A percentile compares a stretch with the other conserved stretches of the same genome.
These are phyloP conservation scores for Hippopotamus amphibius DNA, from an alignment of 2,113 vertebrate genomes.

Conservation along the genomic window DNA sequence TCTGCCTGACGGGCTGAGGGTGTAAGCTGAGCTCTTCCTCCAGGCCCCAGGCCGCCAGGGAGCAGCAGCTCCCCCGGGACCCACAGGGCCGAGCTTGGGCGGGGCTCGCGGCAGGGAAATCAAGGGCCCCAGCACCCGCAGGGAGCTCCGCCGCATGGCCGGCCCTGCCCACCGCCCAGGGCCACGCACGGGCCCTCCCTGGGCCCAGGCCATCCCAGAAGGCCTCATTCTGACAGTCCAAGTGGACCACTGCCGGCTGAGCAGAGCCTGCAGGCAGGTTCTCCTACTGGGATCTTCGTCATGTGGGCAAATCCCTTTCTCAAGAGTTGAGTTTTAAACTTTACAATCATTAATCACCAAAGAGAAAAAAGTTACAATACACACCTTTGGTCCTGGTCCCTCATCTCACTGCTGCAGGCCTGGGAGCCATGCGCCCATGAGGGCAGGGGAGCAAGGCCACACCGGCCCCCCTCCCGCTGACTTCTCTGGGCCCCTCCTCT, in stretches of 20 bases:
- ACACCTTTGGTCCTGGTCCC: not conserved
- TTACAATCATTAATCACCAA: not conserved
- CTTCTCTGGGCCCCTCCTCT: accelerated
- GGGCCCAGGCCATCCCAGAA: not conserved
- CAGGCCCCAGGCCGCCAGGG: accelerated
- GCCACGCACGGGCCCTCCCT: accelerated
- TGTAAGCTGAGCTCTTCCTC: conserved; percentile 63
- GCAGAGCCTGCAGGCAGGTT: not conserved
- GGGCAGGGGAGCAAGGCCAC: accelerated
- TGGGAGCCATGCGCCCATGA: accelerated
- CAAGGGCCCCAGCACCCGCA: not conserved
- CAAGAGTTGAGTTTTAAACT: not conserved
- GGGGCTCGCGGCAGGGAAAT: accelerated
- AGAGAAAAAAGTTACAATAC: not conserved
- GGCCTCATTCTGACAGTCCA: not conserved
- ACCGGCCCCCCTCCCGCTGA: accelerated
- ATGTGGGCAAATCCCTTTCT: not conserved
- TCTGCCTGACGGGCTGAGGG: conserved; percentile 59
- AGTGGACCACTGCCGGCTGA: not conserved
- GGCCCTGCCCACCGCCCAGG: not conserved
- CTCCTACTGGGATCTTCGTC: not conserved
- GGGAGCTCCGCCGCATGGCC: not conserved
- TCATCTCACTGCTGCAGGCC: accelerated
- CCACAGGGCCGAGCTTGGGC: not conserved
- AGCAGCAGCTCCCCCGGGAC: not conserved